Evolutionary conservation across 2,888 invertebrate genomes (phyloP).

Genomic region (Xestia c-nigrum): DNA sequence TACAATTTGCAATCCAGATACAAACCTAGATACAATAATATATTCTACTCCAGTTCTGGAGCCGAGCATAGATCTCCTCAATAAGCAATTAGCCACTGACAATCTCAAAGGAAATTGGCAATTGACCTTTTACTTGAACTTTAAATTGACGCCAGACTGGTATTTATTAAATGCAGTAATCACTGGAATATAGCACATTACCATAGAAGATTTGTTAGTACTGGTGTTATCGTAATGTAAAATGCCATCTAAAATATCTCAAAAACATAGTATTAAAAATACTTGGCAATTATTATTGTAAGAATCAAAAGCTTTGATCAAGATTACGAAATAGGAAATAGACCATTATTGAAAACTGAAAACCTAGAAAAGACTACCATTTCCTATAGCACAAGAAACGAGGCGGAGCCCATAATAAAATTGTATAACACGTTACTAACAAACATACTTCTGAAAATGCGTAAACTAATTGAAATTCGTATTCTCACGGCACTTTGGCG

Average conservation of each 20-base stretch:
- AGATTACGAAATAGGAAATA: conserved; percentile 13
- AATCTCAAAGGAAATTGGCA: conserved; percentile 89
- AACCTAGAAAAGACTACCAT: conserved; percentile 38
- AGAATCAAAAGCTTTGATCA: background rate
- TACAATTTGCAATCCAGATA: conserved; percentile 12
- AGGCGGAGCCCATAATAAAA: conserved; percentile 39
- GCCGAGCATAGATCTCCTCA: conserved; percentile 72
- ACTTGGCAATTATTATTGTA: background rate
- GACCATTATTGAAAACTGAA: conserved; percentile 31
- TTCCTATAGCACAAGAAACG: conserved; percentile 54
- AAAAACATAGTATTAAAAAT: background rate
- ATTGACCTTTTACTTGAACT: conserved; percentile 88
- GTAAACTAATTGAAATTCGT: conserved; percentile 58
- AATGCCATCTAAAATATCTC: background rate
- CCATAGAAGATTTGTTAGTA: conserved; percentile 24
- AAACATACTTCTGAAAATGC: conserved; percentile 56
- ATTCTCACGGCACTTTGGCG: conserved; percentile 65
- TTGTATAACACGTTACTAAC: conserved; percentile 54
- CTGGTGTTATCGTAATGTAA: background rate
- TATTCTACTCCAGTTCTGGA: conserved; percentile 53
- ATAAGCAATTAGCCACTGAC: conserved; percentile 84
- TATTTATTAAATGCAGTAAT: conserved; percentile 66
- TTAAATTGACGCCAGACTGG: conserved; percentile 79
- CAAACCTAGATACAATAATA: background rate
- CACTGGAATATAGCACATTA: conserved; percentile 58